Conservation (phyloP, 1,140 invertebrate genomes). For the Drosophila navojoa region DNA sequence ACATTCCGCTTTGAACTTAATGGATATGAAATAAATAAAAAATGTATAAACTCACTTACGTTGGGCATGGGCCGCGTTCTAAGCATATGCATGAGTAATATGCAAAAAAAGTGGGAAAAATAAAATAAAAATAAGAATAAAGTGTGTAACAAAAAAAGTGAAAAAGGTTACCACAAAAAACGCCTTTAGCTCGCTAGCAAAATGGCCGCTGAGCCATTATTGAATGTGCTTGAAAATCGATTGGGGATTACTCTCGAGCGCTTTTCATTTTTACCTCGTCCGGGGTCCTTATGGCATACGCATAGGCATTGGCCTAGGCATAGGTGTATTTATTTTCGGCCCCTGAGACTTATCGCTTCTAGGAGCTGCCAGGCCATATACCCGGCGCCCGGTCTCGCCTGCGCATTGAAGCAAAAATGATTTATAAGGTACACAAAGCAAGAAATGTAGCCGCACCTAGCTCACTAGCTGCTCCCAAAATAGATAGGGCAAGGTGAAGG, state of each 20-base stretch:
- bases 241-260: slow-evolving; percentile 75
- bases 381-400: slow-evolving; percentile 46
- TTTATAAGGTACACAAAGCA: slow-evolving; percentile 77
- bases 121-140: slow-evolving; percentile 14
- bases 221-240: slow-evolving; percentile 73
- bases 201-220: slow-evolving; percentile 71
- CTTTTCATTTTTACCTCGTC: slow-evolving; percentile 80
- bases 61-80: slow-evolving; percentile 20
- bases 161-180: slow-evolving; percentile 49
- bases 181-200: slow-evolving; percentile 62
- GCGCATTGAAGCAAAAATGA: slow-evolving; percentile 78
- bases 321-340: slow-evolving; percentile 69
- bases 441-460: slow-evolving; percentile 61
- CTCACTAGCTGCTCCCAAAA: slow-evolving; percentile 32
- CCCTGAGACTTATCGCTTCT: slow-evolving; percentile 49
- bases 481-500: slow-evolving; percentile 11
- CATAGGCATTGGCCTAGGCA: slow-evolving; percentile 3
- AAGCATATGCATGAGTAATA: slow-evolving; percentile 60
- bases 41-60: slow-evolving; percentile 67
- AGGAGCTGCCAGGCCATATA: neutral
- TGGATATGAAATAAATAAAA: slow-evolving; percentile 81
- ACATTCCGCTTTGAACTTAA: slow-evolving; percentile 79
- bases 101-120: slow-evolving; percentile 19
- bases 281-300: slow-evolving; percentile 21
- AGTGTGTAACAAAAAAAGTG: slow-evolving; percentile 12